Evolutionary conservation across 2,888 invertebrate genomes (phyloP), one percentile per base, ranked within the genome.

Genomic region (Ochlodes sylvanus): DNA sequence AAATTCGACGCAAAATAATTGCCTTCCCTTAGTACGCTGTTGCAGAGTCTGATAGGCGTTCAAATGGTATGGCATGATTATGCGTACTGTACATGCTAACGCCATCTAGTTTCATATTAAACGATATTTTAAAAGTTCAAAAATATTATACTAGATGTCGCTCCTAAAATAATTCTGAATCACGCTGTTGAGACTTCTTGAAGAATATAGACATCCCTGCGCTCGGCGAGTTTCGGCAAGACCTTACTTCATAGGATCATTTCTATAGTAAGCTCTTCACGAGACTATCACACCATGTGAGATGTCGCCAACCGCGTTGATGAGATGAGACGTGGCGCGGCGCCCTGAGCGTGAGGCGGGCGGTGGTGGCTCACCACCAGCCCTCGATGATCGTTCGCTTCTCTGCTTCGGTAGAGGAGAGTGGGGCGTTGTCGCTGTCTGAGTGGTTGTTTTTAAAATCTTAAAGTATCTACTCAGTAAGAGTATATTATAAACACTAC

Each of bases 221-320:
- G 15, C 44, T 44, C 44, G 15, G 1, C 12, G 7, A 44, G 7
- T 5, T 0, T 7, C 15, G 5, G 6, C 7, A 44, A 44, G 44
- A 44, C 44, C 44, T 44, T 44, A 44, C 44, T 38, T 54, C 52
- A 54, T 54, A 54, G 52, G 52, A 54, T 54, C 52, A 54, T 54
- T 54, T 54, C 52, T 54, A 54, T 54, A 54, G 52, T 54, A 54
- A 54, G 52, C 52, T 54, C 52, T 54, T 54, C 52, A 10, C 52
- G 52, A 54, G 52, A 54, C 52, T 54, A 27, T 54, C 52, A 54
- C 52, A 54, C 52, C 52, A 54, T 54, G 52, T 54, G 52, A 54
- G 52, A 54, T 27, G 27, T 27, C 27, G 27, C 27, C 52, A 21
- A 5, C 44, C 44, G 15, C 15, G 44, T 2, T 44, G 44, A 44